Evolutionary conservation across 2,888 invertebrate genomes (phyloP).

Genomic region (Apodemia hepburni): DNA sequence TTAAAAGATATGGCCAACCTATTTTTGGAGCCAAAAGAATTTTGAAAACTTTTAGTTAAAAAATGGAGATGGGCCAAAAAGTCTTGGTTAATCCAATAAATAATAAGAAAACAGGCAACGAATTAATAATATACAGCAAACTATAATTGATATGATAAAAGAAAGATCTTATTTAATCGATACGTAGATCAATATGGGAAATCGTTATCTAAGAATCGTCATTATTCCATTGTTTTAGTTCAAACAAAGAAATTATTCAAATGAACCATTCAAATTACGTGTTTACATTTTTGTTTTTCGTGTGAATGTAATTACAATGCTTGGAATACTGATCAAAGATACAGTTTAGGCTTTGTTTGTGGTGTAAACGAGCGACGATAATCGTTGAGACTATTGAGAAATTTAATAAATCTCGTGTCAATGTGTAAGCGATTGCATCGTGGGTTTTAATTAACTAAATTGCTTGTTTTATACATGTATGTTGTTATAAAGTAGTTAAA

Average conservation of each 20-base stretch:
- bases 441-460: neutral
- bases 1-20: too few relatives aligned
- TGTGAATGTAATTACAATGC: slow-evolving; percentile 15
- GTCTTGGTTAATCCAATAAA: too few relatives aligned
- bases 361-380: slow-evolving; percentile 1
- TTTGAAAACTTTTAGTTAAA: too few relatives aligned
- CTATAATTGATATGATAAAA: too few relatives aligned
- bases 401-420: neutral
- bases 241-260: slow-evolving; percentile 18
- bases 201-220: neutral
- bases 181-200: too few relatives aligned
- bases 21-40: too few relatives aligned
- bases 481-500: neutral
- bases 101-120: too few relatives aligned
- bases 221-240: slow-evolving; percentile 13
- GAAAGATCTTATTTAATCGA: too few relatives aligned
- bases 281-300: slow-evolving; percentile 10
- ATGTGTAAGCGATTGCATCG: neutral
- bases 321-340: neutral
- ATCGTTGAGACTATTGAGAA: neutral
- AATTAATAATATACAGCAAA: too few relatives aligned
- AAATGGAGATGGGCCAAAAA: too few relatives aligned
- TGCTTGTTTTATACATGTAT: neutral
- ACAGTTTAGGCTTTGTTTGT: neutral
- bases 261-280: slow-evolving; percentile 17